Evolutionary conservation across 23 tunicate species (phyloP), one percentile per base, ranked within the genome.

Genomic region (Botrylloides violaceus): DNA sequence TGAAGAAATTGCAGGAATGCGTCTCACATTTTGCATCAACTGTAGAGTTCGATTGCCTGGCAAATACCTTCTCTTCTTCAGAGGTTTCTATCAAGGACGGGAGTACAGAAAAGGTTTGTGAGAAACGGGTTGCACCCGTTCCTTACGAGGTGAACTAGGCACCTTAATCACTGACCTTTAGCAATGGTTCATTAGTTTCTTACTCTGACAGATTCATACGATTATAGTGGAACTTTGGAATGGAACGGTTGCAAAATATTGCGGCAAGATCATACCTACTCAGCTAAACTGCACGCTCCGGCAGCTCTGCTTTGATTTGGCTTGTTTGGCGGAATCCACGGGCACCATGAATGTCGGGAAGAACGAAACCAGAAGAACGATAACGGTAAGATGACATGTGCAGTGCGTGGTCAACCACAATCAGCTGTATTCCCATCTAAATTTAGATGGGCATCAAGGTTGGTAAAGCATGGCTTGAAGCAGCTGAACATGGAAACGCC

Each of bases 201-300:
- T 15, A 43, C 9, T 15, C 53, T 43, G 9, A 15, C 61, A 84
- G 92, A 55, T 84, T 50, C 73, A 65, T 30, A 78, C 77, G 65
- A 78, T 72, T 3, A 73, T 61, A 23, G 76, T 84, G 1, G 71
- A 76, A 9, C 39, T 84, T 23, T 84, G 92, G 92, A 84, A 84
- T 65, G 77, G 70, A 0, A 78, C 83, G 7, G 83, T 84, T 0
- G 71, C 83, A 0, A 72, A 77, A 1, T 75, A 84, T 20, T 55
- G 73, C 66, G 76, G 65, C 7, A 84, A 65, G 72, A 23, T 43
- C 20, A 47, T 84, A 2, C 58, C 50, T 3, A 68, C 64, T 27
- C 34, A 57, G 20, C 63, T 59, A 4, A 55, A 57, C 29, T 78
- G 83, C 12, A 33, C 34, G 5, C 71, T 84, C 4, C 83, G 92